Base-by-base conservation (phyloP, 2,113 vertebrate genomes). In the Ceratotherium simum region DNA sequence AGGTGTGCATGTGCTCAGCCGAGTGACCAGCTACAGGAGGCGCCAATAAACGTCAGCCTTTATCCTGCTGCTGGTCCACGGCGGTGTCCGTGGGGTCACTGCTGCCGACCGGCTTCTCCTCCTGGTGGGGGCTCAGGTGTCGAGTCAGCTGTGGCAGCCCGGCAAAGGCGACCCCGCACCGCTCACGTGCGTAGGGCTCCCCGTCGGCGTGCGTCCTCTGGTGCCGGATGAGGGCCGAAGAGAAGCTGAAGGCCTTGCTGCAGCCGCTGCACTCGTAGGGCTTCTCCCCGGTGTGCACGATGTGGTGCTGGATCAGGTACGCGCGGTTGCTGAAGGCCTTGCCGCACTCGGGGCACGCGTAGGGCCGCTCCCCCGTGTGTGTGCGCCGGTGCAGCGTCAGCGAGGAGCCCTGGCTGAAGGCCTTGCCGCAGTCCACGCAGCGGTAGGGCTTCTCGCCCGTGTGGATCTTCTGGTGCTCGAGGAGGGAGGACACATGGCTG, bases 181-280 rank as follows among this genome's bases (percentile, higher is more conserved):
- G 90, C 42, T 14, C n/a, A 8, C 36, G 65, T 2, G 8, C 0
- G 7, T 48, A 81, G 0, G 36, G 36, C 85, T 62, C 54, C 67
- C 3, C 3, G 76, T 58, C 31, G 2, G 33, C 17, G 8, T 84
- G 95, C 0, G 27, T 84, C 69, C 85, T 89, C 75, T 91, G 91
- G 39, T 98, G 97, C 4, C 89, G 64, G 16, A 80, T 81, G 48
- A 97, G 85, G 4, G 96, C 92, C 0, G 97, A 97, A 36, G 91
- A 94, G 91, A 94, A 93, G 72, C 97, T 29, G n/a, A 96, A 98
- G 69, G 96, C 95, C 86, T 94, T 97, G 27, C 88, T 42, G 8
- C 96, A 96, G n/a, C 78, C 2, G 9, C 81, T 3, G 4, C 96
- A 92, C 25, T 92, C 62, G 16, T 83, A 89, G 62, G 96, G 96